A percentile compares a stretch with the other conserved stretches of the same genome.
Conservation (phyloP, 1,140 invertebrate genomes). For the Diabrotica undecimpunctata region DNA sequence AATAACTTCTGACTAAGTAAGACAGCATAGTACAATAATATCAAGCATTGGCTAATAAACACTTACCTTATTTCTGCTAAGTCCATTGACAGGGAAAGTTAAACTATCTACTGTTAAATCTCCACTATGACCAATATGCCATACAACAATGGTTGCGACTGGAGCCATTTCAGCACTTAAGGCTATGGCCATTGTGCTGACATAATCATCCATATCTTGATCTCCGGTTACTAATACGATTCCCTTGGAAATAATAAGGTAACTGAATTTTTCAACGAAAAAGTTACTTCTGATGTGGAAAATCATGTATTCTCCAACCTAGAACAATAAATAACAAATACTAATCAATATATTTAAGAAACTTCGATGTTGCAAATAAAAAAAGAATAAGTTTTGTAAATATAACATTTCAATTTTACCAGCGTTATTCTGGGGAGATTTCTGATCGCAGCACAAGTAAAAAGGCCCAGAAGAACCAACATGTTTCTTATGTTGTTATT, state of each 20-base stretch:
- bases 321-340: conserved; percentile 31
- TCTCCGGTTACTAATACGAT: conserved; percentile 70
- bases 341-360: not conserved
- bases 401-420: too few species aligned
- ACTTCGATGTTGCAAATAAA: not conserved
- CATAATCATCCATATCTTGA: conserved; percentile 66
- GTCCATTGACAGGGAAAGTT: conserved; percentile 92
- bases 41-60: too few species aligned
- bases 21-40: too few species aligned
- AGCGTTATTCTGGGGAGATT: too few species aligned
- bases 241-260: conserved; percentile 87
- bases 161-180: conserved; percentile 93
- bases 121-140: conserved; percentile 77
- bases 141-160: conserved; percentile 84
- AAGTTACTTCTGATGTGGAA: conserved; percentile 92
- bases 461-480: too few species aligned
- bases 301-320: conserved; percentile 91
- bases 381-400: too few species aligned
- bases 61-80: conserved; percentile 81
- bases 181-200: conserved; percentile 84
- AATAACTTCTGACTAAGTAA: too few species aligned
- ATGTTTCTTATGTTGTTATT: too few species aligned
- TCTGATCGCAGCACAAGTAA: too few species aligned
- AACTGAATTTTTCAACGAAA: conserved; percentile 85
- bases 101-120: conserved; percentile 87